These are phyloP conservation scores for Scortum barcoo DNA, from an alignment of 2,113 vertebrate species.

Conservation along the genomic window DNA sequence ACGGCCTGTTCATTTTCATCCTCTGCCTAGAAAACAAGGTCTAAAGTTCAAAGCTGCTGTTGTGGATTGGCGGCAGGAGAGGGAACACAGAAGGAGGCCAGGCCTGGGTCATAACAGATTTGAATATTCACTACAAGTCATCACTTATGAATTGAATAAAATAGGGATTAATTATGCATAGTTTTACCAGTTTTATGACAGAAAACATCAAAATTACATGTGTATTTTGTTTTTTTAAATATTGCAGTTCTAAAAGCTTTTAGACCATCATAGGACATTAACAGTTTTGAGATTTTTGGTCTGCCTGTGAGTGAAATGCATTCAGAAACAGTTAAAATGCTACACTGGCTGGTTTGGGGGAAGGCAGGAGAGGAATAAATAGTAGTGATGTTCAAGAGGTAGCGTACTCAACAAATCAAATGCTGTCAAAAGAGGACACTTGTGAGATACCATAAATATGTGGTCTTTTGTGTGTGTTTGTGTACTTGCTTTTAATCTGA, in stretches of 20 bases:
- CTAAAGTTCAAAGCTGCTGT: constrained; percentile 82
- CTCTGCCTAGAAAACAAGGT: constrained; percentile 80
- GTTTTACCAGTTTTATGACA: not conserved
- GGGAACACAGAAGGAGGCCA: constrained; percentile 49
- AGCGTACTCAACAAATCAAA: not conserved
- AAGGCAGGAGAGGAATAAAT: not conserved
- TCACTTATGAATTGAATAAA: constrained; percentile 22
- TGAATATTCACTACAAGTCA: constrained; percentile 37
- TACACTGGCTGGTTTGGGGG: too few species aligned
- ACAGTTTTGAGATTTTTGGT: too few species aligned
- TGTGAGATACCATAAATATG: not conserved
- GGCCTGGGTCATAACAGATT: constrained; percentile 52
- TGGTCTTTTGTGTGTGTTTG: not conserved
- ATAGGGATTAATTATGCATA: not conserved
- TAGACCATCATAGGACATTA: too few species aligned
- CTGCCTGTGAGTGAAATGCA: not conserved
- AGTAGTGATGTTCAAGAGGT: not conserved
- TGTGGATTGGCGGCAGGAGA: constrained; percentile 66
- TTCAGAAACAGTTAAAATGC: not conserved
- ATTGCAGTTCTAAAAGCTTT: not conserved
- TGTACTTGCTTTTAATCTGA: constrained; percentile 17
- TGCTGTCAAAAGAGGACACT: not conserved
- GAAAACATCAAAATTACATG: not conserved
- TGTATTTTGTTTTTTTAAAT: not conserved
- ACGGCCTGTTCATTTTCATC: constrained; percentile 73